Evolutionary conservation across 2,797 vertebrate species (phyloP).

Genomic region (Danio albolineatus): DNA sequence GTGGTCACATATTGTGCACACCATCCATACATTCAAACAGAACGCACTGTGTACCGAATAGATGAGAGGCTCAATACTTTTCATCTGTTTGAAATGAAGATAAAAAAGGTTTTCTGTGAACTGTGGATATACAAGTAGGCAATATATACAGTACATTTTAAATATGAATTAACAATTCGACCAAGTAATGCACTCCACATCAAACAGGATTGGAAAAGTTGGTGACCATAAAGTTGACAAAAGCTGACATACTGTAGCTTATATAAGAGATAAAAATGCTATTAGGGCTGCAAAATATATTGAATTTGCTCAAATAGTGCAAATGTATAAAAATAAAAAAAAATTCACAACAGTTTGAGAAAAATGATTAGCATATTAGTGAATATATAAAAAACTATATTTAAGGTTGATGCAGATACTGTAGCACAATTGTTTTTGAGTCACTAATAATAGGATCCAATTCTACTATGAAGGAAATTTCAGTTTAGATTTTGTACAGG

Average conservation of each 20-base stretch:
- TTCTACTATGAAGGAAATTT: too few species aligned
- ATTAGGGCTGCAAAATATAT: slow-evolving; percentile 22
- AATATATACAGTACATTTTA: slow-evolving; percentile 8
- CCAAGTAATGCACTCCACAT: slow-evolving; percentile 30
- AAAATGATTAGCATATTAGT: too few species aligned
- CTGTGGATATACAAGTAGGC: background rate
- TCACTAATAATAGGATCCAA: too few species aligned
- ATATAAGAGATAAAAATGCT: slow-evolving; percentile 32
- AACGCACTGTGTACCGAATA: slow-evolving; percentile 88
- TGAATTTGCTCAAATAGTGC: background rate
- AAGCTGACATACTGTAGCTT: background rate
- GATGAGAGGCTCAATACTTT: slow-evolving; percentile 93
- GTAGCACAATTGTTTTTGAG: too few species aligned
- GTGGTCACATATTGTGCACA: slow-evolving; percentile 79
- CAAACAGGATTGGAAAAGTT: slow-evolving; percentile 44
- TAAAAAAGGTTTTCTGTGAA: slow-evolving; percentile 70
- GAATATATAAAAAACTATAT: too few species aligned
- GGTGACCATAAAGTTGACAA: slow-evolving; percentile 25
- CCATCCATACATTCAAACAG: slow-evolving; percentile 89
- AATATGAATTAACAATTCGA: slow-evolving; percentile 12
- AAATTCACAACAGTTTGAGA: too few species aligned
- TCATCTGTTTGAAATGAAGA: slow-evolving; percentile 91
- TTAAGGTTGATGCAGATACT: too few species aligned
- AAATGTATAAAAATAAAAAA: background rate
- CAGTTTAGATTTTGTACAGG: too few species aligned